Conservation (phyloP, 1,140 invertebrate species). For the Brachionus asplanchnoidis region DNA sequence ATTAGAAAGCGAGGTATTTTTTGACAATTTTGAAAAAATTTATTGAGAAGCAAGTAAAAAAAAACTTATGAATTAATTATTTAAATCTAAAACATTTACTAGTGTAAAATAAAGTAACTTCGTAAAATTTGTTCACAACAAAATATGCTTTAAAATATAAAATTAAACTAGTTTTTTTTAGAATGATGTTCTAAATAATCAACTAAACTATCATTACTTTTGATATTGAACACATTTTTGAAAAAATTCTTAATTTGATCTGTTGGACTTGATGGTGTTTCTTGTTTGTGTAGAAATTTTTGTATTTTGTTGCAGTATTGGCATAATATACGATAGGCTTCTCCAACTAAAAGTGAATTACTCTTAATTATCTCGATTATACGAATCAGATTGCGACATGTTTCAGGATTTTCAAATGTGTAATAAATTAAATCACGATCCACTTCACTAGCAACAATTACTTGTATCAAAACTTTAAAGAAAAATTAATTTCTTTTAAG, state of each 20-base stretch:
- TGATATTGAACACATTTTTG: neutral
- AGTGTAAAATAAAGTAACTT: too few species aligned
- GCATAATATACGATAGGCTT: neutral
- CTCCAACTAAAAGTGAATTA: neutral
- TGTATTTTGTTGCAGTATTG: constrained; percentile 8
- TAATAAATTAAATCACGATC: constrained; percentile 27
- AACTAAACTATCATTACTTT: neutral
- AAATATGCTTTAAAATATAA: too few species aligned
- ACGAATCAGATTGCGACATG: neutral
- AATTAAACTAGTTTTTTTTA: neutral
- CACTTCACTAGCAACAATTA: constrained; percentile 30
- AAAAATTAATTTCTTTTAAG: neutral
- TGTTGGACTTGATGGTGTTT: neutral
- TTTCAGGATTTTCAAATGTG: constrained; percentile 32
- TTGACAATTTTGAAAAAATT: too few species aligned
- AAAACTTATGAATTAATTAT: too few species aligned
- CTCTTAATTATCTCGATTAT: neutral
- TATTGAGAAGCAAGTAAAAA: too few species aligned
- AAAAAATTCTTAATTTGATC: neutral
- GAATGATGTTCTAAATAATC: constrained; percentile 27
- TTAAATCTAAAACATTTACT: too few species aligned
- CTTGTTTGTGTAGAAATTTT: neutral
- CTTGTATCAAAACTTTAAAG: constrained; percentile 27
- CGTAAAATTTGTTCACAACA: too few species aligned
- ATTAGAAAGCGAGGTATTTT: too few species aligned